Evolutionary conservation across 2,888 invertebrate genomes (phyloP).

Genomic region (Tipula helvola): DNA sequence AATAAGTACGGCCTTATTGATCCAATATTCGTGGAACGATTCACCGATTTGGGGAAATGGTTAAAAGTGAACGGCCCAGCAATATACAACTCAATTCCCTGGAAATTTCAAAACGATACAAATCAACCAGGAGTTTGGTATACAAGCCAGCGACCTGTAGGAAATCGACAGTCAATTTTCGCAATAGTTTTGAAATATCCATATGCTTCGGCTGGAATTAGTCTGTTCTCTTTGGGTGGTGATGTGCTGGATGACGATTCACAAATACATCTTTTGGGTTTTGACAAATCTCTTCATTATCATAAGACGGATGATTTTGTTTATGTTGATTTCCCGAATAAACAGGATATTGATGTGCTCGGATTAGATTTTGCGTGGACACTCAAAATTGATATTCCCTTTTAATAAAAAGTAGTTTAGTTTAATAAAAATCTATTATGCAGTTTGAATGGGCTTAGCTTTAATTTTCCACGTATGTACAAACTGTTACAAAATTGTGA

Average conservation of each 20-base stretch:
- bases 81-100: conserved; percentile 66
- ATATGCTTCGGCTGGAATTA: conserved; percentile 36
- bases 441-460: background rate
- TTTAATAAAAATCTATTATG: background rate
- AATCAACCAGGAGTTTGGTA: conserved; percentile 63
- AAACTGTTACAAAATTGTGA: background rate
- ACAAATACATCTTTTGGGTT: conserved; percentile 41
- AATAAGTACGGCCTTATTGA: conserved; percentile 77
- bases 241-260: conserved; percentile 22
- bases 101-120: conserved; percentile 72
- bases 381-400: conserved; percentile 27
- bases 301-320: conserved; percentile 20
- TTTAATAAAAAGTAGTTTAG: too few relatives aligned
- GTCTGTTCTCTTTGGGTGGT: conserved; percentile 35
- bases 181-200: conserved; percentile 64
- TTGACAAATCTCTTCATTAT: conserved; percentile 25
- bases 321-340: conserved; percentile 29
- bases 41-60: conserved; percentile 69
- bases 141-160: conserved; percentile 34
- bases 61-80: conserved; percentile 74
- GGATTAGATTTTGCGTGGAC: conserved; percentile 32
- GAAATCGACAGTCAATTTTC: conserved; percentile 39
- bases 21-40: conserved; percentile 76
- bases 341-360: conserved; percentile 28
- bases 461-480: too few relatives aligned